Conservation (phyloP, 2,888 invertebrate species). For the Chloroclystis v-ata region DNA sequence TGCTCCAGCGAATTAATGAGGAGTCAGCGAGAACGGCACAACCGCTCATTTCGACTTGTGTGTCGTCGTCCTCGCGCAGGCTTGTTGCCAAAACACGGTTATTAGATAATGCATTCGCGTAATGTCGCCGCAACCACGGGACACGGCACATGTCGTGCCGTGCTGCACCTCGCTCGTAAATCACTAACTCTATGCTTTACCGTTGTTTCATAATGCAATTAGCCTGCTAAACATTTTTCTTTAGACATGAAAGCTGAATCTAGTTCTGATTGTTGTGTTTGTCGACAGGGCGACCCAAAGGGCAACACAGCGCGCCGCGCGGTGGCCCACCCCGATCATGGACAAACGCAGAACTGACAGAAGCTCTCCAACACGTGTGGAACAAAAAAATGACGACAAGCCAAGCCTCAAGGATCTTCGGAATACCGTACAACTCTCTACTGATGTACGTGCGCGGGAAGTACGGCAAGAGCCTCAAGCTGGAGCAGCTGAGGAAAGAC, state of each 20-base stretch:
- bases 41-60: constrained; percentile 65
- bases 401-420: constrained; percentile 92
- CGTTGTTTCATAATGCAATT: constrained; percentile 55
- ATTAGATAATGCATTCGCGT: constrained; percentile 72
- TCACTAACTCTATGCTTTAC: constrained; percentile 46
- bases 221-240: constrained; percentile 50
- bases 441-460: constrained; percentile 95
- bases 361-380: constrained; percentile 95
- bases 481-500: constrained; percentile 92
- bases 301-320: constrained; percentile 93
- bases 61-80: constrained; percentile 42
- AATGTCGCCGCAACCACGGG: constrained; percentile 49
- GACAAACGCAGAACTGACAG: constrained; percentile 94
- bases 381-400: constrained; percentile 96
- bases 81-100: constrained; percentile 65
- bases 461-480: constrained; percentile 93
- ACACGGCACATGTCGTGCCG: constrained; percentile 70
- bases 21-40: constrained; percentile 64
- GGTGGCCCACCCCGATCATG: constrained; percentile 94
- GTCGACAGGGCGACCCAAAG: constrained; percentile 87
- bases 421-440: constrained; percentile 94
- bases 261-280: constrained; percentile 23
- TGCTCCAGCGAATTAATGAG: constrained; percentile 71
- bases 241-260: constrained; percentile 37
- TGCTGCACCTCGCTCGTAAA: constrained; percentile 58